Evolutionary conservation across 2,888 invertebrate genomes (phyloP).

Genomic region (Iselma pallidipennis): DNA sequence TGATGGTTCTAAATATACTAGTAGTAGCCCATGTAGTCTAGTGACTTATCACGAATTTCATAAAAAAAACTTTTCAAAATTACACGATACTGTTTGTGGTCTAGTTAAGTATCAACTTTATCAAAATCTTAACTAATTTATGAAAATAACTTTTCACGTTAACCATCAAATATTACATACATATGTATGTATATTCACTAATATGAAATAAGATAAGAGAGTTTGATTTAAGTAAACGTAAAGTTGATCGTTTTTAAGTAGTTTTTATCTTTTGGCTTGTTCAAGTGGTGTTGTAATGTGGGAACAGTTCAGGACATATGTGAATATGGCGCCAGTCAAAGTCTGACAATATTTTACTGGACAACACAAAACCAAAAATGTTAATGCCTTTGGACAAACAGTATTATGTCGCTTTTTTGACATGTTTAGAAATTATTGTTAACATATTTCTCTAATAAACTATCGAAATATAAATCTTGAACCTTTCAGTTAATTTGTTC

Average conservation of each 20-base stretch:
- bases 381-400: too few species aligned
- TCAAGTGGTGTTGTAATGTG: constrained; percentile 47
- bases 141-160: constrained; percentile 9
- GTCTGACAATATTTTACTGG: constrained; percentile 27
- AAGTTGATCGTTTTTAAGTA: constrained; percentile 31
- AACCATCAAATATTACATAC: not conserved
- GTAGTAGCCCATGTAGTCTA: too few species aligned
- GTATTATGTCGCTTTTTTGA: not conserved
- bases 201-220: constrained; percentile 15
- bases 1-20: constrained; percentile 18
- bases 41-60: not conserved
- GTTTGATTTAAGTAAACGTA: constrained; percentile 6
- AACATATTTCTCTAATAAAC: not conserved
- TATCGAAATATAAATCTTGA: not conserved
- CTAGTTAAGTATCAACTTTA: too few species aligned
- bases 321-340: constrained; percentile 44
- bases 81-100: too few species aligned
- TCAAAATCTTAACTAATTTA: constrained; percentile 2
- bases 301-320: constrained; percentile 46
- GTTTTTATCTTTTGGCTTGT: constrained; percentile 40
- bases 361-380: not conserved
- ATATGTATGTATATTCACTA: too few species aligned
- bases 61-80: not conserved
- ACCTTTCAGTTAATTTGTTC: not conserved
- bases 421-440: not conserved